These are phyloP conservation scores for Notarius quadriscutis DNA, from an alignment of 2,113 vertebrate genomes.

Conservation along the genomic window DNA sequence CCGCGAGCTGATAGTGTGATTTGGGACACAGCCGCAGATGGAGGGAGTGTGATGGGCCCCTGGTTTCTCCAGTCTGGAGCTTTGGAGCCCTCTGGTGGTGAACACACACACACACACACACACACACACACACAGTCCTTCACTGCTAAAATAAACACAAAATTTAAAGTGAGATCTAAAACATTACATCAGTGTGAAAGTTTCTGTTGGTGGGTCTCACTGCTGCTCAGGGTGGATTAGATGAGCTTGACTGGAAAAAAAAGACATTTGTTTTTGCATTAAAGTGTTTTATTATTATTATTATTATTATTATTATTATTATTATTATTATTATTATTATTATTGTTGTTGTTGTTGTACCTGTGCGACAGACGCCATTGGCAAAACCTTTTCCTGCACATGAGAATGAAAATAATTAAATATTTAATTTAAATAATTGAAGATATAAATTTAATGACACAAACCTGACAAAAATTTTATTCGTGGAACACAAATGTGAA, in stretches of 20 bases:
- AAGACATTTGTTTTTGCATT: background rate
- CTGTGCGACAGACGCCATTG: constrained; percentile 52
- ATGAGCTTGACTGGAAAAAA: constrained; percentile 22
- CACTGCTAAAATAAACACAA: background rate
- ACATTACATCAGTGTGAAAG: background rate
- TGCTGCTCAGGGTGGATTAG: background rate
- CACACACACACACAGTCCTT: background rate
- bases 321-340: background rate
- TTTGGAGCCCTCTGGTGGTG: background rate
- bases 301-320: constrained; percentile 1
- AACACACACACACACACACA: background rate
- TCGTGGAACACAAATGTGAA: background rate
- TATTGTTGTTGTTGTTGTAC: background rate
- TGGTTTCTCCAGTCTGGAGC: background rate
- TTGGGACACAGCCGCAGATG: background rate
- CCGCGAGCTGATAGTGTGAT: background rate
- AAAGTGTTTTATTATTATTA: background rate
- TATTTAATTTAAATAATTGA: background rate
- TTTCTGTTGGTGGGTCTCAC: background rate
- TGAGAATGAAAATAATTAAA: background rate
- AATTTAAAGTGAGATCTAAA: background rate
- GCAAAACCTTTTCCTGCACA: constrained; percentile 51
- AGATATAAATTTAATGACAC: background rate
- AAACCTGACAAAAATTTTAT: background rate
- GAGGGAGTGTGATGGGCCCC: background rate